phyloP scores from a whole-genome alignment of 2,113 vertebrate species.

The Microtus ochrogaster region DNA sequence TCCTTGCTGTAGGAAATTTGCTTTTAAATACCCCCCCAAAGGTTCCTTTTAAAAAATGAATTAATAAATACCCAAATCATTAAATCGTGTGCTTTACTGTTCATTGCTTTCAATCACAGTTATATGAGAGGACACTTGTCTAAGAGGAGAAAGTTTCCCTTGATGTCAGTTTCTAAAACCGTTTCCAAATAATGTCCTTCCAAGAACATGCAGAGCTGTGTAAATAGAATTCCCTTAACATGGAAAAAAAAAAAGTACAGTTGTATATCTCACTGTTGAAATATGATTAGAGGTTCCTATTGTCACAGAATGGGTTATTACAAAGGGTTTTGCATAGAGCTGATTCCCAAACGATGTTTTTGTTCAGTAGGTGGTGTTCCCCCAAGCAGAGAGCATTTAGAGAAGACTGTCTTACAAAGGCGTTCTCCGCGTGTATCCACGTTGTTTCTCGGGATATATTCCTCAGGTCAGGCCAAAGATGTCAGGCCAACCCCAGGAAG shows the following conservation, averaged over 20 bases:
- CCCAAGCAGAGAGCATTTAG: constrained; percentile 71
- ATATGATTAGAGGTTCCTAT: constrained; percentile 51
- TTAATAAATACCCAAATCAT: constrained; percentile 17
- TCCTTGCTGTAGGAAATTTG: constrained; percentile 1
- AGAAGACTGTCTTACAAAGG: constrained; percentile 59
- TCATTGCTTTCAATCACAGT: not conserved
- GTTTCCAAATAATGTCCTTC: constrained; percentile 32
- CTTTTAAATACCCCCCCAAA: constrained; percentile 7
- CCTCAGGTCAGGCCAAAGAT: constrained; percentile 72
- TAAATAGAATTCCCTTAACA: not conserved
- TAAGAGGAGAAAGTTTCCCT: constrained; percentile 14
- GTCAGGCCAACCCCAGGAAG: constrained; percentile 68
- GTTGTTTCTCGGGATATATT: constrained; percentile 69
- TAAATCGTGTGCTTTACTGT: not conserved
- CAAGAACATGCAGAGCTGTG: not conserved
- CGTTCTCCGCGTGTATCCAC: constrained; percentile 74
- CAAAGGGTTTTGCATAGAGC: constrained; percentile 72
- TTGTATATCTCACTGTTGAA: constrained; percentile 54
- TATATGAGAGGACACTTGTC: not conserved
- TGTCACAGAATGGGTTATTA: constrained; percentile 67
- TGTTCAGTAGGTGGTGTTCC: constrained; percentile 70
- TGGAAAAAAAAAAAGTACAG: not conserved
- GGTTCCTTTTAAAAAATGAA: constrained; percentile 42
- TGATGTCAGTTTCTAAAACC: constrained; percentile 21
- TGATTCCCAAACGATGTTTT: constrained; percentile 68